Percentiles rank a stretch among this genome's conserved stretches.
phyloP scores from a whole-genome alignment of 2,113 vertebrate species.

The Spizaetus ornatus region DNA sequence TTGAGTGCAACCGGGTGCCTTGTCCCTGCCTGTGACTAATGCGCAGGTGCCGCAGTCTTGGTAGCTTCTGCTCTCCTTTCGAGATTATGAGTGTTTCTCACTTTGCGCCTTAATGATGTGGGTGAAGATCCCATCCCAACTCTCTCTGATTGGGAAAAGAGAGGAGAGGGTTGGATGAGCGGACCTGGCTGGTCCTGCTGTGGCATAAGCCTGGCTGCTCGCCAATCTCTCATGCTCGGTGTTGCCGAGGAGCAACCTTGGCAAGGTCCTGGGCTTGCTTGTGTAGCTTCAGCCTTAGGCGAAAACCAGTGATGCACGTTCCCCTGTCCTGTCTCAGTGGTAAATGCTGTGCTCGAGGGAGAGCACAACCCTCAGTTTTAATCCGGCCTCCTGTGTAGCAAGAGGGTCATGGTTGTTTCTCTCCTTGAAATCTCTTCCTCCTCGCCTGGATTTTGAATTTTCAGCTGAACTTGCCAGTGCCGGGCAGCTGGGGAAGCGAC shows the following conservation, averaged over 20 bases:
- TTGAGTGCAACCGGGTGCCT: background rate
- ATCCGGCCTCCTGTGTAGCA: fast-evolving
- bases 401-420: background rate
- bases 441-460: fast-evolving
- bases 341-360: background rate
- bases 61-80: background rate
- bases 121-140: background rate
- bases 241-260: too few relatives aligned
- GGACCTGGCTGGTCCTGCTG: background rate
- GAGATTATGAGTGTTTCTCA: fast-evolving
- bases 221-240: fast-evolving
- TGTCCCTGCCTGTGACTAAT: background rate
- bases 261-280: background rate
- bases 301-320: fast-evolving
- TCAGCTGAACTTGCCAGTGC: background rate
- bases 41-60: fast-evolving
- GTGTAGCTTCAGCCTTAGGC: fast-evolving
- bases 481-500: fast-evolving
- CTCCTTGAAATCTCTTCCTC: background rate
- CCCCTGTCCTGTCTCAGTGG: background rate
- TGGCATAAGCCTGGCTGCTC: background rate
- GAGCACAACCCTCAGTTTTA: fast-evolving
- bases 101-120: fast-evolving
- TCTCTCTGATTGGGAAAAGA: background rate
- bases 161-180: fast-evolving